Evolutionary conservation across 2,113 vertebrate species (phyloP), one percentile per base, ranked within the genome.

Genomic region (Australoheros scitulus): DNA sequence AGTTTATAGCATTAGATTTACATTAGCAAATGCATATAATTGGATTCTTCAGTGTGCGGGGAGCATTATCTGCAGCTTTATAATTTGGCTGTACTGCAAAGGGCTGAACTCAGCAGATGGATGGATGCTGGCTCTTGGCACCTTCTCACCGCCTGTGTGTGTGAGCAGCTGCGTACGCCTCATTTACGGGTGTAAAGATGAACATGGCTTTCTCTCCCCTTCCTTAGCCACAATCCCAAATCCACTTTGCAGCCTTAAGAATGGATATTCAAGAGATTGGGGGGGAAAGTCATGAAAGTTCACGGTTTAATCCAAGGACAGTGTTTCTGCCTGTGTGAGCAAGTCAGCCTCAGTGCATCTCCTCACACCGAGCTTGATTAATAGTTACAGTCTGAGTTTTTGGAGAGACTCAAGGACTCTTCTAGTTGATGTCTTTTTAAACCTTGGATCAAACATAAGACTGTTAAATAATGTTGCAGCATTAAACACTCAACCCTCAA

Each of bases 101-200:
- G 32, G 78, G 78, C 88, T 91, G 87, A 87, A 91, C 82, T 85
- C 86, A 88, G 83, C 91, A 92, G 91, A 93, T 92, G 90, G 91
- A 87, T 63, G 80, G 82, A 87, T 81, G 88, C 90, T 87, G 86
- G 43, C 81, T 88, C 61, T 88, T 91, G 92, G 90, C 92, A 81
- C 79, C 76, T 83, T 80, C 78, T 68, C 87, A 11, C 55, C 52
- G 58, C 72, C 43, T 76, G 55, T 47, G 79, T 15, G 85, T 57
- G 81, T 43, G 77, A 78, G 81, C 50, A 88, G 86, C 81, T 75
- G 76, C 89, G 68, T 64, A 72, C 14, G 75, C 82, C 76, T 89
- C 82, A 63, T 85, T 87, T 86, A 76, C 15, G 47, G 72, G 41
- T 20, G 29, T 18, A 29, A 61, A 76, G 76, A 61, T 1, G 77